phyloP scores from a whole-genome alignment of 2,797 vertebrate genomes.

The Rhynchotus rufescens region DNA sequence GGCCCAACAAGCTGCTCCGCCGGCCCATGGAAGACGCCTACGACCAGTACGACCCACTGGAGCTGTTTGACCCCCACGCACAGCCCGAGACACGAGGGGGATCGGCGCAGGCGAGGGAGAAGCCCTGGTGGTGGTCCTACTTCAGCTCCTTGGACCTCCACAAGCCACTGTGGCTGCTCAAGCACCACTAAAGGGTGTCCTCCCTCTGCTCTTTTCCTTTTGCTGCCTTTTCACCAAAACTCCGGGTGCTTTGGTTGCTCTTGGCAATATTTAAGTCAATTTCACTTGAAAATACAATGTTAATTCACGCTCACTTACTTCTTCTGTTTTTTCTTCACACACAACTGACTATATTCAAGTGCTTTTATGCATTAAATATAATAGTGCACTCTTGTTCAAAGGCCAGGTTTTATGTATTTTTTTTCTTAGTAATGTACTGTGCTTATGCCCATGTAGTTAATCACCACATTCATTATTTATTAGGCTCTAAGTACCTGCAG shows the following conservation, averaged over 20 bases:
- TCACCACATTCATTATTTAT: constrained; percentile 60
- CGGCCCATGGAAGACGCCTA: constrained; percentile 68
- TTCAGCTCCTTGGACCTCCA: constrained; percentile 88
- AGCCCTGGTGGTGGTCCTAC: constrained; percentile 98
- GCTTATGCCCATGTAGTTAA: constrained; percentile 30
- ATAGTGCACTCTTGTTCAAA: not conserved
- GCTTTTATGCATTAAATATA: constrained; percentile 53
- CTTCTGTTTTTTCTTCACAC: constrained; percentile 26
- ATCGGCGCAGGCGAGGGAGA: constrained; percentile 74
- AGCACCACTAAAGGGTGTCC: constrained; percentile 74
- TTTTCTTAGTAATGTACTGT: not conserved
- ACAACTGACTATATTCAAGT: constrained; percentile 5
- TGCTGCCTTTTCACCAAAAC: not conserved
- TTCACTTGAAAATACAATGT: constrained; percentile 15
- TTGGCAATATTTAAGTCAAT: constrained; percentile 49
- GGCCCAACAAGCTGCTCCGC: constrained; percentile 77
- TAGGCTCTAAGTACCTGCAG: constrained; percentile 52
- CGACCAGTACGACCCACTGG: constrained; percentile 83
- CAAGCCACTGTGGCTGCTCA: constrained; percentile 92
- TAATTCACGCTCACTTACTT: not conserved
- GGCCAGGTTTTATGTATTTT: not conserved
- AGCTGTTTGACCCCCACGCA: constrained; percentile 81
- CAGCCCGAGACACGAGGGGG: constrained; percentile 41
- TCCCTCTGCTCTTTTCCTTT: fast-evolving
- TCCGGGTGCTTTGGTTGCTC: not conserved